Conservation (phyloP, 2,113 vertebrate genomes). For the Aplodontia rufa region DNA sequence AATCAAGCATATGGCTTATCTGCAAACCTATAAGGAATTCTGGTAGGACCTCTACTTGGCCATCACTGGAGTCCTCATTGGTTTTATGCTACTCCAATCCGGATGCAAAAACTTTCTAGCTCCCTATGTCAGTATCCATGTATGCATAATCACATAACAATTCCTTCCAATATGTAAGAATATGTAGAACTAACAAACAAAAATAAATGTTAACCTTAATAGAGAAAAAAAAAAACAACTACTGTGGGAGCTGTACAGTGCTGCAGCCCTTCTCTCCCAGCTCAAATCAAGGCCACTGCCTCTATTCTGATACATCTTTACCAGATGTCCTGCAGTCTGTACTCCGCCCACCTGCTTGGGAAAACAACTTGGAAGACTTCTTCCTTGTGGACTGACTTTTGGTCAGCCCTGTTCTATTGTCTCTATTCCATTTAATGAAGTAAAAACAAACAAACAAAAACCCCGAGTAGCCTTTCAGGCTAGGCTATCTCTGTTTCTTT, state of each 20-base stretch:
- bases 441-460: no score
- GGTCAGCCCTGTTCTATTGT: not conserved
- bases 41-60: not conserved
- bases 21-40: not conserved
- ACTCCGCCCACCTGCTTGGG: not conserved
- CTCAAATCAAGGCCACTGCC: not conserved
- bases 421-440: not conserved
- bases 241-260: accelerated
- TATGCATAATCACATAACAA: no score
- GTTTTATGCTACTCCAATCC: not conserved
- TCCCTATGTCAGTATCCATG: no score
- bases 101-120: not conserved
- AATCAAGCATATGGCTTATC: not conserved
- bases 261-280: not conserved
- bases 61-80: not conserved
- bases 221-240: no score
- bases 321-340: not conserved
- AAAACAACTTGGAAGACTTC: not conserved
- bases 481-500: not conserved
- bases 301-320: not conserved
- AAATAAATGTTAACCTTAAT: no score
- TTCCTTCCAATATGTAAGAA: no score
- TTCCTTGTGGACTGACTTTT: not conserved
- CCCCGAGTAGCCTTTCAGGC: not conserved
- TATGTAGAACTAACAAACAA: no score